Base-by-base conservation (phyloP, 2,113 vertebrate species). In the Seriola dumerili region DNA sequence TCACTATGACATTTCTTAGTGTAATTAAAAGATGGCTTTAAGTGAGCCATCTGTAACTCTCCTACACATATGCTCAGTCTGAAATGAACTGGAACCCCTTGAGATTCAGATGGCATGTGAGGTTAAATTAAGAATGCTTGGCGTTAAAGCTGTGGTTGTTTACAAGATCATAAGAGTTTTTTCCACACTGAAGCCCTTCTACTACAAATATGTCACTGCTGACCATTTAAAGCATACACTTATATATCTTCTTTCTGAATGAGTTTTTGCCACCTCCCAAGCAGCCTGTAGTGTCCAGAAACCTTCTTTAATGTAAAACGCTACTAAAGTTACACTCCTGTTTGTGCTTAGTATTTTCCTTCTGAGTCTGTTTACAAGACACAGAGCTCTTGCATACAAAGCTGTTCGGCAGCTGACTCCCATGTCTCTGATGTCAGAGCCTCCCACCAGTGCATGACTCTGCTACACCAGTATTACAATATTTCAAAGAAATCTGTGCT, bases 11-110 rank as follows among this genome's bases (percentile, higher is more conserved):
- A 85, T 81, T 61, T 23, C 84, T 52, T 48, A 38, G 78, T 81
- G 72, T 89, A 88, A 91, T 90, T 89, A 88, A 87, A 86, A 81
- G 69, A 85, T 72, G 79, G 75, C 73, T 88, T 89, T 55, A 87
- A 88, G 77, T 82, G 86, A 90, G 81, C 79, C 89, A 89, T 91
- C 84, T 92, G 81, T 65, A 91, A 72, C 67, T 58, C 89, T 90
- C 88, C 89, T 84, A 76, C 87, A 89, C 78, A 80, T 81, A 81
- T 81, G 64, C 83, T 88, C 36, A 46, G 67, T 70, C 86, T 87
- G 76, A 89, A 77, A 88, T 74, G 57, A 87, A 76, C 52, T 78
- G 62, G 19, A 78, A 76, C n/a, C 87, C 77, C 64, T 40, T 62
- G 79, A 86, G 77, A 89, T 32, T 86, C 46, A 76, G 65, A 64